Conservation (phyloP, 1,140 invertebrate genomes). For the Drosophila aff. region DNA sequence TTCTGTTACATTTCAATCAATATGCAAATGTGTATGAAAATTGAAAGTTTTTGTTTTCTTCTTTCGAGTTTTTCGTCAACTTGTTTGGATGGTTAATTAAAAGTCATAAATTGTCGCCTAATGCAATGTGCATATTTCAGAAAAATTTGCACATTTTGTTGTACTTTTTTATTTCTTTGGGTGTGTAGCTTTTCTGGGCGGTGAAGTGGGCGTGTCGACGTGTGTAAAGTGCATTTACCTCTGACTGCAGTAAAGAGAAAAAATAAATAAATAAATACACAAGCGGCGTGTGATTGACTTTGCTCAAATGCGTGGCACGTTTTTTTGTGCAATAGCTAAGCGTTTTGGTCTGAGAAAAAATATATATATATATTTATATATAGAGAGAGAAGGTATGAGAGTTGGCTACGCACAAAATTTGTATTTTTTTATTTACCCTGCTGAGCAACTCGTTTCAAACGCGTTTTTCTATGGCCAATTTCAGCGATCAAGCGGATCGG, state of each 20-base stretch:
- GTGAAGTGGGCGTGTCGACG: slow-evolving; percentile 13
- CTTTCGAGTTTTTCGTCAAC: slow-evolving; percentile 4
- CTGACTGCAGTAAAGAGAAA: slow-evolving; percentile 55
- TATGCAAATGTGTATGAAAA: slow-evolving; percentile 69
- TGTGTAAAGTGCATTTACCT: slow-evolving; percentile 75
- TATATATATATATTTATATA: background rate
- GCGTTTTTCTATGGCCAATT: slow-evolving; percentile 57
- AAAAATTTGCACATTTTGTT: slow-evolving; percentile 39
- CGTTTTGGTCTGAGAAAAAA: slow-evolving; percentile 20
- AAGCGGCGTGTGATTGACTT: slow-evolving; percentile 46
- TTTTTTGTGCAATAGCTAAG: slow-evolving; percentile 65
- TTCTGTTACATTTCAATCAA: slow-evolving; percentile 49
- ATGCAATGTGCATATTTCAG: slow-evolving; percentile 59
- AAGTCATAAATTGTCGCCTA: slow-evolving; percentile 75
- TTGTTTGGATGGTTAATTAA: slow-evolving; percentile 63
- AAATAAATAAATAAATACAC: slow-evolving; percentile 25
- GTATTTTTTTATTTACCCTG: background rate
- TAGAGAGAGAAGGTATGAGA: slow-evolving; percentile 11
- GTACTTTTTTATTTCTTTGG: slow-evolving; percentile 9
- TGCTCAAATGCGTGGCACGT: slow-evolving; percentile 73
- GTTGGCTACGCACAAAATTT: slow-evolving; percentile 33
- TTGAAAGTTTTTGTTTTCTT: slow-evolving; percentile 50
- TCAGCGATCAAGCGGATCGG: slow-evolving; percentile 27
- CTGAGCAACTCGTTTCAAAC: slow-evolving; percentile 57
- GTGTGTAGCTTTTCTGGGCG: slow-evolving; percentile 41